Base-by-base conservation (phyloP, 1,140 invertebrate species). In the Drosophila sproati region DNA sequence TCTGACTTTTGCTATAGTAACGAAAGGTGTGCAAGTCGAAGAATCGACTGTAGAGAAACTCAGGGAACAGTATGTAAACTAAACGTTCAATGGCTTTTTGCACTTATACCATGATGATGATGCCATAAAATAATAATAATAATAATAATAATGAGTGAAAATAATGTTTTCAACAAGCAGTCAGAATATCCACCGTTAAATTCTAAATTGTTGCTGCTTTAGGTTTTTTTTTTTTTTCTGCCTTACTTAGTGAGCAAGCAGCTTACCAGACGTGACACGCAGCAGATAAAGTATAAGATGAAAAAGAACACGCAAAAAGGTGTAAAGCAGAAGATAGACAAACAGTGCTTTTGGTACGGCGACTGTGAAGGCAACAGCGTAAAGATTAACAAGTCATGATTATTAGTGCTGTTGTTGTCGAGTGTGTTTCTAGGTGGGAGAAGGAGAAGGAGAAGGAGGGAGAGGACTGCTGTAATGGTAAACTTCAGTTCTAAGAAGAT, bases 331-430 rank as follows among this genome's bases (percentile, higher is more conserved):
- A 10, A 31, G 29, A 10, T 43, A 6, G 8, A 57, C 10, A 43
- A 73, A 72, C 28, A 50, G 28, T 34, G 37, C 5, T 45, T 29
- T 32, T 47, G 32, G 60, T 64, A 41, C 39, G 12, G 52, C 48
- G 35, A 74, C 59, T 73, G 67, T 56, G 66, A 87, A 77, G 70
- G 70, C 73, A 62, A 73, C 63, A 87, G 83, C 80, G 67, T 70
- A 75, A 85, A 88, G 85, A 89, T 89, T 83, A 88, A 89, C 83
- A 88, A 88, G 80, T 89, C 85, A 88, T 88, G 83, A 88, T 88
- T 88, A 88, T 88, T 89, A 85, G 72, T 82, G 79, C 64, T 80
- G 62, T 51, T 47, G 55, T 39, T 37, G 39, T 28, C 31, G 37
- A 41, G 0, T 3, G 39, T 20, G 20, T 20, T 20, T 20, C 20